These are phyloP conservation scores for Chydorus sphaericus DNA, from an alignment of 2,888 invertebrate genomes.

Conservation along the genomic window DNA sequence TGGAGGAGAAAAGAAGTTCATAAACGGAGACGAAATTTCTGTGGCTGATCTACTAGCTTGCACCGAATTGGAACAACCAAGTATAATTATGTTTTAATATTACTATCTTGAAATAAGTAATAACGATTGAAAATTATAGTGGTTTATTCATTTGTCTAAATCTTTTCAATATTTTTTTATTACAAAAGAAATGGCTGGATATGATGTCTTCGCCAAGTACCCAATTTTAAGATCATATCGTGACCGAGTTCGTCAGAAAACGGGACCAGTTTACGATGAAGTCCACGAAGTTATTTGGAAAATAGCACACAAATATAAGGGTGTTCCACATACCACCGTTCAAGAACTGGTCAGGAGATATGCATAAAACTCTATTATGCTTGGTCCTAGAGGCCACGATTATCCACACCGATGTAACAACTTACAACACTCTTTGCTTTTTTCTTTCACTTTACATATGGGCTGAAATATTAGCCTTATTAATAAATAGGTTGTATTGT, in stretches of 20 bases:
- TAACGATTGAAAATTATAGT: too few relatives aligned
- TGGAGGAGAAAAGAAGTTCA: slow-evolving; percentile 34
- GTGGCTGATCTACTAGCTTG: slow-evolving; percentile 60
- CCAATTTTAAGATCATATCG: slow-evolving; percentile 48
- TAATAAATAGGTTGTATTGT: too few relatives aligned
- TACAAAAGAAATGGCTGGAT: slow-evolving; percentile 46
- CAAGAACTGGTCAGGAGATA: too few relatives aligned
- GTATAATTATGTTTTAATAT: slow-evolving; percentile 34
- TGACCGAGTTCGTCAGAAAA: slow-evolving; percentile 38
- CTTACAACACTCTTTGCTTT: too few relatives aligned
- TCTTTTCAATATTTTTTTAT: background rate
- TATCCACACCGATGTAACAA: too few relatives aligned
- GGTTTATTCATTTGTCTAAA: too few relatives aligned
- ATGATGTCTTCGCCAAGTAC: slow-evolving; percentile 43
- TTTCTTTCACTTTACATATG: too few relatives aligned
- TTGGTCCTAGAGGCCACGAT: too few relatives aligned
- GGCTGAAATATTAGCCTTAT: too few relatives aligned
- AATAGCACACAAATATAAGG: background rate
- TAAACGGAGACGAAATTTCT: slow-evolving; percentile 45
- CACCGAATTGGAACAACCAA: slow-evolving; percentile 61
- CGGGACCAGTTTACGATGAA: slow-evolving; percentile 36
- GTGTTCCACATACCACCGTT: too few relatives aligned
- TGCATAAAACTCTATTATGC: too few relatives aligned
- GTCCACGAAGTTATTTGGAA: slow-evolving; percentile 37
- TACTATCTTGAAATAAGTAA: too few relatives aligned